These are phyloP conservation scores for Lepilemur ruficaudatus DNA, from an alignment of 2,797 vertebrate species.

Conservation along the genomic window DNA sequence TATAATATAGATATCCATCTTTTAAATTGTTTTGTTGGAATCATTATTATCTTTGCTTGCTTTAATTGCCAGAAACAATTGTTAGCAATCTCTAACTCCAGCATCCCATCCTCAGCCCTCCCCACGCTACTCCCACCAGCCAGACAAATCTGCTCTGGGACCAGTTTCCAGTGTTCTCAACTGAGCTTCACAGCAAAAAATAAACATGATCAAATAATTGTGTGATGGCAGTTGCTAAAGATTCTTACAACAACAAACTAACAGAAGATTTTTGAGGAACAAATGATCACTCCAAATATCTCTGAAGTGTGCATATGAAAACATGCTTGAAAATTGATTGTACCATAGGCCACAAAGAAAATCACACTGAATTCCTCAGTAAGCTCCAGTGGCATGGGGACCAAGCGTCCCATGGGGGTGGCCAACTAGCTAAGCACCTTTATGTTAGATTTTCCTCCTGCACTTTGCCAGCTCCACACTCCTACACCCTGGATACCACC, in stretches of 20 bases:
- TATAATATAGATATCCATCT: background rate
- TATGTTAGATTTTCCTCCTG: background rate
- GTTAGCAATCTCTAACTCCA: background rate
- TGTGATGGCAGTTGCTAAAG: background rate
- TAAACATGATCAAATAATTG: background rate
- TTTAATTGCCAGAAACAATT: background rate
- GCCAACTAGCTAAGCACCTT: background rate
- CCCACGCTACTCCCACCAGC: too few species aligned
- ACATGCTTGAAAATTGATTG: background rate
- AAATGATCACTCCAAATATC: background rate
- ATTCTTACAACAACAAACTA: background rate
- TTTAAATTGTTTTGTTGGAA: background rate
- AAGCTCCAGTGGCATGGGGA: background rate
- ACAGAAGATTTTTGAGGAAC: background rate
- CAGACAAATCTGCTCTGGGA: background rate
- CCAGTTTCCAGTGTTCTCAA: background rate
- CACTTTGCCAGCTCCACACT: background rate
- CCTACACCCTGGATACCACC: background rate
- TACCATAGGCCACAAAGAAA: background rate
- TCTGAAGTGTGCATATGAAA: background rate
- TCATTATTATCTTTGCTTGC: background rate
- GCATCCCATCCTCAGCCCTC: background rate
- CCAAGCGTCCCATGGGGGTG: background rate
- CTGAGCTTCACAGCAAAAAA: background rate
- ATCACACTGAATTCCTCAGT: background rate